Conservation (phyloP, 2,888 invertebrate species). For the Macaria liturata region DNA sequence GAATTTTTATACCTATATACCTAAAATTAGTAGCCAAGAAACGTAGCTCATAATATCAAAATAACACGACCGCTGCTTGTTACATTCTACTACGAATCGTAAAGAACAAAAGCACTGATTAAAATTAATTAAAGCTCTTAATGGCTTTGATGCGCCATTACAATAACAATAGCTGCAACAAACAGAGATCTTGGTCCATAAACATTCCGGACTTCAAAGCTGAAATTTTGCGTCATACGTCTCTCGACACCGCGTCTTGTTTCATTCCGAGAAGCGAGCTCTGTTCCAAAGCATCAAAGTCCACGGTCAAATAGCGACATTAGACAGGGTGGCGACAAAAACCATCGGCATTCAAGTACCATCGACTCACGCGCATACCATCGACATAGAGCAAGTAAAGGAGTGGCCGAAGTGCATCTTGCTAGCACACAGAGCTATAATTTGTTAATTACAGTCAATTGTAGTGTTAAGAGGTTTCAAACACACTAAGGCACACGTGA, state of each 20-base stretch:
- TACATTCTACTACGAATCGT: constrained; percentile 6
- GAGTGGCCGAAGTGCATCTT: too few relatives aligned
- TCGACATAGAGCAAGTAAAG: too few relatives aligned
- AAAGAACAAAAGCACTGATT: constrained; percentile 15
- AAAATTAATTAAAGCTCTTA: constrained; percentile 13
- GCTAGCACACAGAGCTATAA: too few relatives aligned
- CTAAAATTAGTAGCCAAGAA: background rate
- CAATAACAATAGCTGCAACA: constrained; percentile 10
- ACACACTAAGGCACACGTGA: too few relatives aligned
- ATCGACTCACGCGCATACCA: too few relatives aligned
- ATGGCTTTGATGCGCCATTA: constrained; percentile 13
- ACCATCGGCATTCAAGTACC: too few relatives aligned
- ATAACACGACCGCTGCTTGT: background rate
- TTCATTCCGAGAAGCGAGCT: constrained; percentile 59
- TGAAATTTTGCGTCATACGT: constrained; percentile 38
- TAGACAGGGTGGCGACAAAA: too few relatives aligned
- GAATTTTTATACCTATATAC: too few relatives aligned
- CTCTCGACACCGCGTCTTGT: constrained; percentile 44
- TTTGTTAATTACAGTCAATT: too few relatives aligned
- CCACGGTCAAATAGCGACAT: constrained; percentile 56
- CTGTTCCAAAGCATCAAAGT: constrained; percentile 57
- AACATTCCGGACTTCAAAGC: constrained; percentile 30
- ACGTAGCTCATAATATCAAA: background rate
- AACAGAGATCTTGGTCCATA: constrained; percentile 12
- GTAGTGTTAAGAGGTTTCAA: too few relatives aligned